phyloP scores from a whole-genome alignment of 1,140 invertebrate species.

The Rhyzopertha dominica region DNA sequence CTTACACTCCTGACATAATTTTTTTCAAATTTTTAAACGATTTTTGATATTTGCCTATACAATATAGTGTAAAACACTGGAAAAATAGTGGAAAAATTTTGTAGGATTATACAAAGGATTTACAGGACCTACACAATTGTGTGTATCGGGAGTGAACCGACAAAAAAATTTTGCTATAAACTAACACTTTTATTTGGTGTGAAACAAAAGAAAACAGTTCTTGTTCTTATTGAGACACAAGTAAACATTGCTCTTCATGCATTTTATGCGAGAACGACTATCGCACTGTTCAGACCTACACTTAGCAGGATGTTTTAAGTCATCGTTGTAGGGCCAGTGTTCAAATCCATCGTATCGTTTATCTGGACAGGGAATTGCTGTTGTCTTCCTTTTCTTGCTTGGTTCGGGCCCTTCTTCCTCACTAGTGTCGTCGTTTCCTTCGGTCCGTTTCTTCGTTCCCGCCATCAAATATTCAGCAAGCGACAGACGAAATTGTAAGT shows the following conservation, averaged over 20 bases:
- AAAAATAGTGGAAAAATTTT: too few relatives aligned
- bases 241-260: conserved; percentile 8
- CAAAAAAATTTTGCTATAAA: conserved; percentile 1
- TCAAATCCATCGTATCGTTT: conserved; percentile 15
- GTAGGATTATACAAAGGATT: too few relatives aligned
- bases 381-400: conserved; percentile 5
- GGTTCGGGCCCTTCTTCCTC: conserved; percentile 3
- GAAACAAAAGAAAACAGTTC: conserved; percentile 5
- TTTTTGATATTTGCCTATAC: too few relatives aligned
- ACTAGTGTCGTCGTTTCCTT: too few relatives aligned
- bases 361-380: conserved; percentile 11
- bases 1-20: too few relatives aligned
- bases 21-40: too few relatives aligned
- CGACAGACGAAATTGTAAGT: too few relatives aligned
- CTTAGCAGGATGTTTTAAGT: conserved; percentile 9
- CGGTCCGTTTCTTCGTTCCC: too few relatives aligned
- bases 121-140: too few relatives aligned
- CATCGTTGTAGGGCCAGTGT: conserved; percentile 14
- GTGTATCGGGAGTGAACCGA: too few relatives aligned
- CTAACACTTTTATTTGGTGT: conserved; percentile 6
- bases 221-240: conserved; percentile 5
- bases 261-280: conserved; percentile 12
- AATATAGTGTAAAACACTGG: too few relatives aligned
- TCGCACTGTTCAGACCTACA: conserved; percentile 14
- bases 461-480: too few relatives aligned